These are phyloP conservation scores for Pocillopora meandrina DNA, from an alignment of 92 coral and sea anemone genomes.

Conservation along the genomic window DNA sequence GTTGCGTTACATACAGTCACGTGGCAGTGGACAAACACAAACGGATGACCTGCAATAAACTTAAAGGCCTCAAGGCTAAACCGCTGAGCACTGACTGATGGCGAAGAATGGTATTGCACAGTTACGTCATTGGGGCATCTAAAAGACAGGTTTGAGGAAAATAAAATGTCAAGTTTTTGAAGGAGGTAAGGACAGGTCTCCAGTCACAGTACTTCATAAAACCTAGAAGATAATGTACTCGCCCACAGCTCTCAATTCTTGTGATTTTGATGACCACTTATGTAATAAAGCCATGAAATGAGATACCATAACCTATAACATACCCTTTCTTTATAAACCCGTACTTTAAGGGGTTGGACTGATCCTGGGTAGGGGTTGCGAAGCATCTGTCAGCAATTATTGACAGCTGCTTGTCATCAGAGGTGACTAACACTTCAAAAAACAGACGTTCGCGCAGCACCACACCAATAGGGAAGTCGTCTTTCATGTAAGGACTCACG, in stretches of 20 bases:
- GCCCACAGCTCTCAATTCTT: background rate
- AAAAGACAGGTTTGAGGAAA: conserved; percentile 31
- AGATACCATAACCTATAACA: background rate
- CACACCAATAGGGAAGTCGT: conserved; percentile 50
- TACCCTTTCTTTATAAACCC: conserved; percentile 17
- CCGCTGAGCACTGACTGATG: conserved; percentile 21
- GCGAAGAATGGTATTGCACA: conserved; percentile 22
- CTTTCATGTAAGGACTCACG: too few relatives aligned
- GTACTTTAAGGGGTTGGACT: background rate
- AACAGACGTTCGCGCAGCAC: conserved; percentile 52
- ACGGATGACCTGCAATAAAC: conserved; percentile 38
- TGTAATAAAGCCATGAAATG: background rate
- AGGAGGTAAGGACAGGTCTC: background rate
- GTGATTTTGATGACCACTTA: background rate
- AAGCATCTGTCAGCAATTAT: conserved; percentile 63
- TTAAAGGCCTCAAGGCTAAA: conserved; percentile 52
- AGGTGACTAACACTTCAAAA: conserved; percentile 61
- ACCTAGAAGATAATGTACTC: too few relatives aligned
- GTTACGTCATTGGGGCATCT: conserved; percentile 37
- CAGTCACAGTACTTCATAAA: too few relatives aligned
- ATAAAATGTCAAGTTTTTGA: background rate
- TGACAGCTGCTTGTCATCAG: conserved; percentile 64
- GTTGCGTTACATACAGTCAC: conserved; percentile 43
- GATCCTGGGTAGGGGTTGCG: conserved; percentile 69
- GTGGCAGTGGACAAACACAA: conserved; percentile 13